Evolutionary conservation across 1,140 invertebrate species (phyloP).

Genomic region (Parapsyche elsis): DNA sequence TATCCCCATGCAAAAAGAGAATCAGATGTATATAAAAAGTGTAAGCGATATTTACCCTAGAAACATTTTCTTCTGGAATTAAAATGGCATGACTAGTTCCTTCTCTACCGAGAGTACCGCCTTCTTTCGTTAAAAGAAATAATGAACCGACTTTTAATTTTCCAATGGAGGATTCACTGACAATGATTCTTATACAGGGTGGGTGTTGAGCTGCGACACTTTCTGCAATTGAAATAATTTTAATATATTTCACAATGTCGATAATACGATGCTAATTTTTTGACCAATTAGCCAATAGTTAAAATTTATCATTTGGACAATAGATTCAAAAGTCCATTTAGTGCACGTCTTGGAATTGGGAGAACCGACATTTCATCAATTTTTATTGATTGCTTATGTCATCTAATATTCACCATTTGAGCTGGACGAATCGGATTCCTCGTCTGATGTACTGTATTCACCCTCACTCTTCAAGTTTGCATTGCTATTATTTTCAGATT

Average conservation of each 20-base stretch:
- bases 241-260: background rate
- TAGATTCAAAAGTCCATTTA: too few species aligned
- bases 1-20: slow-evolving; percentile 22
- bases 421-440: slow-evolving; percentile 16
- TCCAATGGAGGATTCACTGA: slow-evolving; percentile 77
- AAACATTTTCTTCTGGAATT: slow-evolving; percentile 83
- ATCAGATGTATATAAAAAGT: slow-evolving; percentile 40
- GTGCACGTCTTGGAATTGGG: too few species aligned
- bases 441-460: slow-evolving; percentile 18
- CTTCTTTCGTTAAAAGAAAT: slow-evolving; percentile 87
- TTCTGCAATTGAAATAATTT: slow-evolving; percentile 68
- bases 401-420: slow-evolving; percentile 33
- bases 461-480: slow-evolving; percentile 39
- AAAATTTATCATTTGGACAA: too few species aligned
- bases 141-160: slow-evolving; percentile 80
- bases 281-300: too few species aligned
- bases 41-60: slow-evolving; percentile 71
- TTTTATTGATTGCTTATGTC: background rate
- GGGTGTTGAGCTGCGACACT: slow-evolving; percentile 76
- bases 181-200: slow-evolving; percentile 89
- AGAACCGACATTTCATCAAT: too few species aligned
- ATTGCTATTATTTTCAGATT: slow-evolving; percentile 48
- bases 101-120: slow-evolving; percentile 86
- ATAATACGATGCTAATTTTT: background rate
- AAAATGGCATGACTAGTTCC: slow-evolving; percentile 78